A percentile compares a stretch with the other conserved stretches of the same genome.
Evolutionary conservation across 2,113 vertebrate species (phyloP).

Genomic region (Gadus chalcogrammus): DNA sequence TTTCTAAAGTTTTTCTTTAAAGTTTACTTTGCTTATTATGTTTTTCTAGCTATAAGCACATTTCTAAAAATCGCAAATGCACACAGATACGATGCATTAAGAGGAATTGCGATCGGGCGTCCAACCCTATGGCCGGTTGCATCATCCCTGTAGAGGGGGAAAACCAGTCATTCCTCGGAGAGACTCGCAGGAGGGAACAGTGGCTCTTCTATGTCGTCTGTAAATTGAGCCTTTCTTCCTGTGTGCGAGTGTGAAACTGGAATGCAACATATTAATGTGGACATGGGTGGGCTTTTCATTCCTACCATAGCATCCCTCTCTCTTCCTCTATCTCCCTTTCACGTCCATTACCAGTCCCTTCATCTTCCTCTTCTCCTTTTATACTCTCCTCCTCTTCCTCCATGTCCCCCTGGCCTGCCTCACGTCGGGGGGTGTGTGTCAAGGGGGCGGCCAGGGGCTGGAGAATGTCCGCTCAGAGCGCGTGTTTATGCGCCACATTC

Average conservation of each 20-base stretch:
- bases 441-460: neutral
- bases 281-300: slow-evolving; percentile 71
- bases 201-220: slow-evolving; percentile 56
- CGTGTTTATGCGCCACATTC: neutral
- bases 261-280: slow-evolving; percentile 67
- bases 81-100: no score
- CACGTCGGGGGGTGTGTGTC: slow-evolving; percentile 11
- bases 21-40: neutral
- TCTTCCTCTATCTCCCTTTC: slow-evolving; percentile 35
- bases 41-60: neutral
- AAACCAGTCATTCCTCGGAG: slow-evolving; percentile 31
- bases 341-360: slow-evolving; percentile 32
- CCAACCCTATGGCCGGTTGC: slow-evolving; percentile 33
- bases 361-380: neutral
- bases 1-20: neutral
- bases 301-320: slow-evolving; percentile 56
- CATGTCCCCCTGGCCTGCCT: neutral
- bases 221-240: slow-evolving; percentile 72
- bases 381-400: slow-evolving; percentile 6
- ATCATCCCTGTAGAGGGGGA: slow-evolving; percentile 35
- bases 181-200: slow-evolving; percentile 53
- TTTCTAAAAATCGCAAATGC: no score
- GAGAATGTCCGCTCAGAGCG: neutral
- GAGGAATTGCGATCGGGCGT: slow-evolving; percentile 21
- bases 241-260: slow-evolving; percentile 61